Evolutionary conservation across 1,140 invertebrate genomes (phyloP).

Genomic region (Venturia canescens): DNA sequence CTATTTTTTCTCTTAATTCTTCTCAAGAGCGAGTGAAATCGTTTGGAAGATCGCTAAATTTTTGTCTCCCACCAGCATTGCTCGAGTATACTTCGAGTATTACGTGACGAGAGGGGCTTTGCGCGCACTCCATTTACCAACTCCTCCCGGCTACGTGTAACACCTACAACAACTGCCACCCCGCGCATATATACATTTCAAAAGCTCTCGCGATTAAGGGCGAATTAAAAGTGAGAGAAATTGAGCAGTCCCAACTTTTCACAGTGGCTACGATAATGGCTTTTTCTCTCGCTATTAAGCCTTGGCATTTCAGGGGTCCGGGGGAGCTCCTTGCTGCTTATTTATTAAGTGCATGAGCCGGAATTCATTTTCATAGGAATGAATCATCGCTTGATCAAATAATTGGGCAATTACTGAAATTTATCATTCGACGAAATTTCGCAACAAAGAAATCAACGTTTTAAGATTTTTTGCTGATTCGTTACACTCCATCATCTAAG

Average conservation of each 20-base stretch:
- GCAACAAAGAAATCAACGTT: too few relatives aligned
- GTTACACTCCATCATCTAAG: too few relatives aligned
- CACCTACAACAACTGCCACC: not conserved
- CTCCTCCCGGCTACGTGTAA: not conserved
- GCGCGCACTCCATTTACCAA: constrained; percentile 1
- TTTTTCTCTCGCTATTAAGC: not conserved
- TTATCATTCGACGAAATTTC: too few relatives aligned
- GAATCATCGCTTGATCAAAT: too few relatives aligned
- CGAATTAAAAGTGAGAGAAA: not conserved
- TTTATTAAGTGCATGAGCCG: too few relatives aligned
- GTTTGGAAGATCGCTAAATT: not conserved
- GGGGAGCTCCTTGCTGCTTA: not conserved
- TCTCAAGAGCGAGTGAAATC: not conserved
- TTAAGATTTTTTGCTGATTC: too few relatives aligned
- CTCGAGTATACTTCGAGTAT: not conserved
- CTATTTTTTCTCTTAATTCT: not conserved
- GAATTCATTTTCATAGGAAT: too few relatives aligned
- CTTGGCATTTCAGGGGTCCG: not conserved
- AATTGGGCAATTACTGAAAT: too few relatives aligned
- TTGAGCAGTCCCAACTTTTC: not conserved
- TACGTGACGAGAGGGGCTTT: not conserved
- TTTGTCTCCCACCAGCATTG: not conserved
- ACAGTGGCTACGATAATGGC: not conserved
- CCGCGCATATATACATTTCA: not conserved
- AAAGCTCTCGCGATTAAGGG: constrained; percentile 6